phyloP scores from a whole-genome alignment of 2,888 invertebrate genomes.

The Tuta absoluta region DNA sequence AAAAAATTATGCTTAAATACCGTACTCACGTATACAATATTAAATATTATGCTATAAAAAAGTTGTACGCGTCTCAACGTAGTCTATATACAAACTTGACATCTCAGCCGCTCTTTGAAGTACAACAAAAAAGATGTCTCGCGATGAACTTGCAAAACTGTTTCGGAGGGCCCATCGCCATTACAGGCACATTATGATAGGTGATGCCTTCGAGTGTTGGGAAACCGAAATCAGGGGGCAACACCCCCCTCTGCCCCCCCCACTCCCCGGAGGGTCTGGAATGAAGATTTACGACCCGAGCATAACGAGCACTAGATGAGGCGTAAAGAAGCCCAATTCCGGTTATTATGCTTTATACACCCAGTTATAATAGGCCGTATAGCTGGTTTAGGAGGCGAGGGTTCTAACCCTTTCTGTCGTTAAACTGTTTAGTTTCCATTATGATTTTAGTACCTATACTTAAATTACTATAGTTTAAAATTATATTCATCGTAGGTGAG shows the following conservation, averaged over 20 bases:
- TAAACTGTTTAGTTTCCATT: neutral
- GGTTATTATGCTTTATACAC: conserved; percentile 64
- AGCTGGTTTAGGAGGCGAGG: conserved; percentile 11
- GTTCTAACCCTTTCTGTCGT: conserved; percentile 8
- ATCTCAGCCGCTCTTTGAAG: neutral
- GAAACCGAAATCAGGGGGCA: conserved; percentile 58
- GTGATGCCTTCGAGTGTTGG: conserved; percentile 63
- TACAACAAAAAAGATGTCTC: conserved; percentile 3
- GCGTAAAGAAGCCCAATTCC: conserved; percentile 79
- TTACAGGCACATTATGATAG: conserved; percentile 53
- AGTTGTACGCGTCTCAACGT: no score
- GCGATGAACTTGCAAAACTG: conserved; percentile 18
- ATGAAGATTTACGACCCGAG: conserved; percentile 79
- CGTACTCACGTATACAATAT: neutral
- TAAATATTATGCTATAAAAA: no score
- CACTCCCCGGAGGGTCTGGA: conserved; percentile 44
- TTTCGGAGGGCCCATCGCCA: conserved; percentile 27
- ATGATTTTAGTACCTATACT: neutral
- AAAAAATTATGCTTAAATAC: no score
- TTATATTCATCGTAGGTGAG: no score
- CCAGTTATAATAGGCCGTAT: conserved; percentile 35
- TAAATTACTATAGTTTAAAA: neutral
- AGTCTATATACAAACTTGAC: neutral
- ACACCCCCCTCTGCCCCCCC: conserved; percentile 12
- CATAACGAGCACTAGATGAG: conserved; percentile 81